A percentile compares a stretch with the other conserved stretches of the same genome.
These are phyloP conservation scores for Corythucha ciliata DNA, from an alignment of 2,888 invertebrate genomes.

Conservation along the genomic window DNA sequence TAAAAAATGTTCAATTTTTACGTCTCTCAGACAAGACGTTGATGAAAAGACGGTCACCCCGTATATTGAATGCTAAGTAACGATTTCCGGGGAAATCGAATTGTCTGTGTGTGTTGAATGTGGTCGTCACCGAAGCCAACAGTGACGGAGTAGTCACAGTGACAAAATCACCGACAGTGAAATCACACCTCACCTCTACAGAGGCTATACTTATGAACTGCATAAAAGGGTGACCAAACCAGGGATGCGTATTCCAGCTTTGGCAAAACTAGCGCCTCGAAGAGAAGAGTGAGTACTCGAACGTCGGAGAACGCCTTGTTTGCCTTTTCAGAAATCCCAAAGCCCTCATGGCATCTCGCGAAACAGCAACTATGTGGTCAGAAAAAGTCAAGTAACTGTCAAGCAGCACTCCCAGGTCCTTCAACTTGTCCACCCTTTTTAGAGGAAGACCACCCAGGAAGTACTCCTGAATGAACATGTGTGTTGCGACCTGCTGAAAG, in stretches of 20 bases:
- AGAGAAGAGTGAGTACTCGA: not conserved
- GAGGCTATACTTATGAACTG: not conserved
- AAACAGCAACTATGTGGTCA: not conserved
- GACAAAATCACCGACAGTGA: too few species aligned
- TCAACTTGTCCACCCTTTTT: not conserved
- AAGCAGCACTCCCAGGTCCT: not conserved
- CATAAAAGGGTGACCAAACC: not conserved
- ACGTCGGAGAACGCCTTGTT: not conserved
- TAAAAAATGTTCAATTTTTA: too few species aligned
- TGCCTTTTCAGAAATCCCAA: constrained; percentile 7
- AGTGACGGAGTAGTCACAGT: too few species aligned
- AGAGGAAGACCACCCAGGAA: not conserved
- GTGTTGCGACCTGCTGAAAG: too few species aligned
- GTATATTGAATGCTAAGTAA: too few species aligned
- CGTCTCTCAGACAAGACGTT: too few species aligned
- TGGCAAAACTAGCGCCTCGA: not conserved
- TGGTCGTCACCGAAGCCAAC: too few species aligned
- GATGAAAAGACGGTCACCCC: too few species aligned
- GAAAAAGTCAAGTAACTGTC: not conserved
- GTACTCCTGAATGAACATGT: not conserved
- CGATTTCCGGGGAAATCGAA: too few species aligned
- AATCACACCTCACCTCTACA: too few species aligned
- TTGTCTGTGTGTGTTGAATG: too few species aligned
- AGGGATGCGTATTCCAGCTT: constrained; percentile 1
- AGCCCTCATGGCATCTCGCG: not conserved